Base-by-base conservation (phyloP, 2,797 vertebrate genomes). In the Pseudochirops cupreus region DNA sequence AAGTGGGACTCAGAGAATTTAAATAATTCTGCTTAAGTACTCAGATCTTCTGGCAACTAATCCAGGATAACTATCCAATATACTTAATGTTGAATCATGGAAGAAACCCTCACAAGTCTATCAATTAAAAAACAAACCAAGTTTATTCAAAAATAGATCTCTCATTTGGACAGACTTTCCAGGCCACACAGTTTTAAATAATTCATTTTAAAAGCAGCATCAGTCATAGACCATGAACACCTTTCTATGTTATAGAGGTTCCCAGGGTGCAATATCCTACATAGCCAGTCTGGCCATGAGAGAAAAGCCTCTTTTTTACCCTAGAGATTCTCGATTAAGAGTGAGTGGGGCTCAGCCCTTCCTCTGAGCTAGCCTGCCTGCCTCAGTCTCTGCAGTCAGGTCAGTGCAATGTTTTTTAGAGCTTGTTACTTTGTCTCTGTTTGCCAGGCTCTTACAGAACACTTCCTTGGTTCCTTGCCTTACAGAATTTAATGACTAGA, bases 111-210 rank as follows among this genome's bases (percentile, higher is more conserved):
- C 53, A 90, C 46, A 55, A 55, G 13, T 54, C 29, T 52, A 91
- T 91, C 31, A 55, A 33, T 55, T 91, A 55, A 91, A 55, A 91
- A 91, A 46, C 16, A 74, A 67, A 67, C 89, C 6, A 53, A 53
- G 31, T 91, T 91, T 91, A 91, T 91, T 91, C 29, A 91, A 91
- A 91, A 91, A 91, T 91, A 91, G 52, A 91, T 31, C 50, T 53
- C 90, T 87, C 74, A 53, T 55, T 91, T 91, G 90, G 29, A 16
- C 54, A 55, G 50, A 91, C 50, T 91, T 91, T 91, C 90, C 53
- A 55, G 29, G 90, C 52, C 52, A 54, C 28, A 54, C 29, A 91
- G 90, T 54, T 91, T 91, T 91, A 91, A 91, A 91, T 91, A 91
- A 91, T 55, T 87, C 39, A 46, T 29, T 53, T 91, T 18, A 91